Conservation (phyloP, 2,797 vertebrate genomes). For the Hozukius guyotensis region DNA sequence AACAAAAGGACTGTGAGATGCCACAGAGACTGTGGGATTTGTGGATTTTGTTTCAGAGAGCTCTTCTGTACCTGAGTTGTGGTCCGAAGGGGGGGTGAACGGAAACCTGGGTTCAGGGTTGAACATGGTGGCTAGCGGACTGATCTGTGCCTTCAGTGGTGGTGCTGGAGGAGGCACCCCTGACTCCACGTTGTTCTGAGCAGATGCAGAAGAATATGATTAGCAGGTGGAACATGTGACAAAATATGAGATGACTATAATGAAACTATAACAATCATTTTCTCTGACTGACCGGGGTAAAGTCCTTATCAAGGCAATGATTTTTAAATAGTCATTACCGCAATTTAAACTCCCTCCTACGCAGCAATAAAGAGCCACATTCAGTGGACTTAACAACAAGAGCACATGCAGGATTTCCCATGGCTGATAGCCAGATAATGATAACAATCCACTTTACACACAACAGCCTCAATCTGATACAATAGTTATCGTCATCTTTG, state of each 20-base stretch:
- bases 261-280: background rate
- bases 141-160: constrained; percentile 85
- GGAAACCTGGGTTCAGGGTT: constrained; percentile 81
- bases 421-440: constrained; percentile 9
- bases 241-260: background rate
- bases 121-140: constrained; percentile 94
- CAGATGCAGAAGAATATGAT: background rate
- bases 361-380: constrained; percentile 7
- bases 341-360: background rate
- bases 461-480: background rate
- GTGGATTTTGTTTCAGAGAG: background rate
- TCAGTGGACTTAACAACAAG: constrained; percentile 14
- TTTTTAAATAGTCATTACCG: background rate
- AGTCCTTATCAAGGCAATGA: background rate
- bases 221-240: background rate
- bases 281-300: background rate
- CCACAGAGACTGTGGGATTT: background rate
- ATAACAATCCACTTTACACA: constrained; percentile 6
- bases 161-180: constrained; percentile 89
- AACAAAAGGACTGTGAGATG: background rate
- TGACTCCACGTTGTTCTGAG: constrained; percentile 71
- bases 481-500: background rate
- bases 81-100: constrained; percentile 71
- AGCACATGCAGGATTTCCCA: constrained; percentile 1
- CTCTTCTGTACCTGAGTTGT: constrained; percentile 64